Conservation (phyloP, 2,797 vertebrate species). For the Monodelphis domestica region DNA sequence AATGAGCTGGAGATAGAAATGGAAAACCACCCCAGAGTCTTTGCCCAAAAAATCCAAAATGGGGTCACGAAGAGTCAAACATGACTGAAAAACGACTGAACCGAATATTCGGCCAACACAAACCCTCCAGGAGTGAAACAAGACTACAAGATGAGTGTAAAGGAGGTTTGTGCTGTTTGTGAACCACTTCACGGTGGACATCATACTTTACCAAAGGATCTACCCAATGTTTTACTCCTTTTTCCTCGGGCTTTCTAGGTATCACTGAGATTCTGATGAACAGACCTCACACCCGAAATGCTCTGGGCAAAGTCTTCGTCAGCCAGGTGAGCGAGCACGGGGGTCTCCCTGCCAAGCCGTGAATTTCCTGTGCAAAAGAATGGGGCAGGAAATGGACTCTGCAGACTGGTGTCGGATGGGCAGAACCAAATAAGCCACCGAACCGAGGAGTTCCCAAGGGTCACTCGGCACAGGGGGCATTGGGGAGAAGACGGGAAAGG, state of each 20-base stretch:
- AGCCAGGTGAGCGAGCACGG: conserved; percentile 88
- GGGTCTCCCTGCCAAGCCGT: background rate
- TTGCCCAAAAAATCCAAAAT: too few relatives aligned
- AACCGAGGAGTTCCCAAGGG: background rate
- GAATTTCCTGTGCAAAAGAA: background rate
- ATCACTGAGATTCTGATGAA: conserved; percentile 94
- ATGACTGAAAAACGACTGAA: too few relatives aligned
- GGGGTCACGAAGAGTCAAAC: too few relatives aligned
- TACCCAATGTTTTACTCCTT: too few relatives aligned
- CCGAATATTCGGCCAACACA: background rate
- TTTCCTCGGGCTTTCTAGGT: conserved; percentile 84
- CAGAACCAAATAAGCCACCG: background rate
- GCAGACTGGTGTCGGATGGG: background rate
- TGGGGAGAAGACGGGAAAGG: background rate
- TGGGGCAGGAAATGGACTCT: background rate
- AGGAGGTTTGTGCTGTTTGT: background rate
- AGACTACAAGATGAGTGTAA: background rate
- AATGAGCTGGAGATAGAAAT: too few relatives aligned
- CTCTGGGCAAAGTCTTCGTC: conserved; percentile 93
- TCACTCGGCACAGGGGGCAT: too few relatives aligned
- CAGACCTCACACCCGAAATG: conserved; percentile 90
- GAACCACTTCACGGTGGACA: too few relatives aligned
- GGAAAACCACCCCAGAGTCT: too few relatives aligned
- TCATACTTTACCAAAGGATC: background rate
- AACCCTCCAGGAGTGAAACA: background rate